Base-by-base conservation (phyloP, 1,140 invertebrate species). In the Pseudomyrmex sp. region DNA sequence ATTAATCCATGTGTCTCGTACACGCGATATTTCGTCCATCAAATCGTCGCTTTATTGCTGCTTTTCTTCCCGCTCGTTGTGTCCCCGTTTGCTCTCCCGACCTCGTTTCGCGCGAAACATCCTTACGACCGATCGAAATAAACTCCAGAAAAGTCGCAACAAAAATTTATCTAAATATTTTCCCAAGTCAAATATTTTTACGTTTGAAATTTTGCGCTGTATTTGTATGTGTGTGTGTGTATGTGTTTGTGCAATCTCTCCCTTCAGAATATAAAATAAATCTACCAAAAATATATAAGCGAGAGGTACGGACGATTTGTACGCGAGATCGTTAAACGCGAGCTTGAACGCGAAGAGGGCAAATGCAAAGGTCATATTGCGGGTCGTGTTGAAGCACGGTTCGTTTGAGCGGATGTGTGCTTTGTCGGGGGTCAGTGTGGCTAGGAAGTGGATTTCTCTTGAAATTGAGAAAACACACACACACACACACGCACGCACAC, bases 1-100 rank as follows among this genome's bases (percentile, higher is more conserved):
- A 69, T 69, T 69, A 69, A 79, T 79, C 50, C 62, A 2, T 15
- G 35, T 46, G 63, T 77, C 63, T 69, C 4, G 20, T 10, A 15
- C 9, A 23, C 18, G 48, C 12, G 62, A 48, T 76, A 65, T 58
- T 69, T 23, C 13, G 3, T 48, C 48, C 26, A 77, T 58, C 48
- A 77, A 15, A 52, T 4, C 15, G 26, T 44, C 61, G 8, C n/a
- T 68, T 46, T 68, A 69, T 46, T 58, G 18, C 1, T 20, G n/a
- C n/a, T 76, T 18, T 18, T 63, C 68, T 68, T 2, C 44, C 12
- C 48, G 20, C n/a, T 13, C 9, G 20, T 52, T 23, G 18, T 50
- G 12, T 4, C n/a, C 35, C 7, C n/a, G 23, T 75, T 75, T 50
- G 5, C 26, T 74, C 20, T 62, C 46, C 7, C 26, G 48, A 8